A percentile compares a stretch with the other conserved stretches of the same genome.
Conservation (phyloP, 2,113 vertebrate species). For the Tringa solitaria region DNA sequence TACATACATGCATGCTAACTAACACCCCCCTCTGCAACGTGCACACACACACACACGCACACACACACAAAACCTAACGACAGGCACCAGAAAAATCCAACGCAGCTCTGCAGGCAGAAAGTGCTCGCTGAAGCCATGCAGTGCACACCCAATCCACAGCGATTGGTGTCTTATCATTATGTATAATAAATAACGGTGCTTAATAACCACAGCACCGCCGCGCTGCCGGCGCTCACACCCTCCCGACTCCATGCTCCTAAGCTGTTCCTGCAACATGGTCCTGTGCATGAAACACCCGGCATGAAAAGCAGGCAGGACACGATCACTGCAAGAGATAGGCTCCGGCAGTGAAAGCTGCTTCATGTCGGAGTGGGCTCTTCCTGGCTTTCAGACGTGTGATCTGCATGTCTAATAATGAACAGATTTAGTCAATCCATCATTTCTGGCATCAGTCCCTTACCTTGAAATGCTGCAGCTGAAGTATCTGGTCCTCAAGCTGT, state of each 20-base stretch:
- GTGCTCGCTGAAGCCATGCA: conserved; percentile 29
- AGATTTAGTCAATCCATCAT: conserved; percentile 43
- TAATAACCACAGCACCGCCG: background rate
- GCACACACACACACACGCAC: background rate
- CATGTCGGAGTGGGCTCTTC: conserved; percentile 54
- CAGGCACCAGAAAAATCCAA: conserved; percentile 24
- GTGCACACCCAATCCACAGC: conserved; percentile 25
- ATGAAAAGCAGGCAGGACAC: conserved; percentile 34
- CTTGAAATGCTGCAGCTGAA: conserved; percentile 97
- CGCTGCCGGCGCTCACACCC: background rate
- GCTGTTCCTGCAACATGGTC: background rate
- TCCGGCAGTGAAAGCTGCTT: conserved; percentile 2
- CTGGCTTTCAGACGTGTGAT: conserved; percentile 59
- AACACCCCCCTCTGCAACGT: background rate
- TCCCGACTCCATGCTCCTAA: background rate
- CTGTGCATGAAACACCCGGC: conserved; percentile 11
- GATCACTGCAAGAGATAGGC: conserved; percentile 34
- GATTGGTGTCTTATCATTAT: background rate
- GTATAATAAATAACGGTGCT: conserved; percentile 20
- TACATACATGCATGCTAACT: background rate
- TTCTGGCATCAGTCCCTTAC: conserved; percentile 76
- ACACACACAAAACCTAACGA: background rate
- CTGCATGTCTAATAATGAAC: conserved; percentile 69
- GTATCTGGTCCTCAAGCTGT: conserved; percentile 93
- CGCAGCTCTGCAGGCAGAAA: background rate